Conservation (phyloP, 2,113 vertebrate genomes). For the Caloenas nicobarica region DNA sequence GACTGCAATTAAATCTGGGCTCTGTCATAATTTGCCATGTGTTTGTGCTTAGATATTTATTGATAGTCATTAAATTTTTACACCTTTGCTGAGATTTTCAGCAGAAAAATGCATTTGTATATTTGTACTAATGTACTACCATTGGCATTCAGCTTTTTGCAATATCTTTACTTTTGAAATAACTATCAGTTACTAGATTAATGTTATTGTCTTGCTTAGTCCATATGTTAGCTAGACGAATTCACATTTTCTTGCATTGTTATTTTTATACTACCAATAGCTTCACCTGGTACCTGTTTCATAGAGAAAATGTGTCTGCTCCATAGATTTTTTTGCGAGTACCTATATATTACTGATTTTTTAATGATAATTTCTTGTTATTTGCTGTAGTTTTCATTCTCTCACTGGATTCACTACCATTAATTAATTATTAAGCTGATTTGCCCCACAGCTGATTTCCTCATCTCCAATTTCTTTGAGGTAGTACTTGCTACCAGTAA, state of each 20-base stretch:
- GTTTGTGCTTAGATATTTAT: neutral
- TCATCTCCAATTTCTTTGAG: neutral
- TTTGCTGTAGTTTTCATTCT: neutral
- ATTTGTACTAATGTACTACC: neutral
- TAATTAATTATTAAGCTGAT: neutral
- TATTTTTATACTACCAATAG: neutral
- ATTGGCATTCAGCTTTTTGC: neutral
- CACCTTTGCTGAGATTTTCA: neutral
- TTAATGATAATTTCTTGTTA: neutral
- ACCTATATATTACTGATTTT: neutral
- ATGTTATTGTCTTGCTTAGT: neutral
- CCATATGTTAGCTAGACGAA: neutral
- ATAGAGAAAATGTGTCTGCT: neutral
- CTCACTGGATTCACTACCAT: neutral
- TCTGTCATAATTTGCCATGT: neutral
- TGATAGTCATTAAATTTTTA: neutral
- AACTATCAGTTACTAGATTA: neutral
- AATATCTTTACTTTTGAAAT: neutral
- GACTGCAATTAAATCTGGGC: neutral
- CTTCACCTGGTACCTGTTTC: neutral
- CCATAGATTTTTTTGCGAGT: neutral
- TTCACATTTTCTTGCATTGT: neutral
- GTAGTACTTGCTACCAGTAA: neutral
- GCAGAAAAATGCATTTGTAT: neutral
- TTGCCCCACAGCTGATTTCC: neutral